Evolutionary conservation across 1,140 invertebrate genomes (phyloP).

Genomic region (Phenacoccus solenopsis): DNA sequence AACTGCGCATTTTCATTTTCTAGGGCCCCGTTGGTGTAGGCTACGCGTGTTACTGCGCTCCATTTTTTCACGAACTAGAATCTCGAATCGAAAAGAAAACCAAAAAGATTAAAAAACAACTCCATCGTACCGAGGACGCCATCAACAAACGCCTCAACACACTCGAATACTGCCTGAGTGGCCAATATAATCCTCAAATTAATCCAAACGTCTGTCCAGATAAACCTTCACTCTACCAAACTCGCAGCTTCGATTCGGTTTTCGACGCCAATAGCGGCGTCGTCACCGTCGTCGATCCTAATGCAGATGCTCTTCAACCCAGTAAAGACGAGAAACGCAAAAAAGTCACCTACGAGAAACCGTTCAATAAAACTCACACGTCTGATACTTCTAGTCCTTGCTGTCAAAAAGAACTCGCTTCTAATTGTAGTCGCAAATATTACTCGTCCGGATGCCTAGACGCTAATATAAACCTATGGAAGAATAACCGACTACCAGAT

Average conservation of each 20-base stretch:
- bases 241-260: conserved; percentile 21
- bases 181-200: conserved; percentile 35
- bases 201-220: no score
- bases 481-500: neutral
- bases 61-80: conserved; percentile 74
- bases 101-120: conserved; percentile 68
- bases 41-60: conserved; percentile 64
- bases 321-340: neutral
- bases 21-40: conserved; percentile 76
- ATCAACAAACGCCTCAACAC: conserved; percentile 66
- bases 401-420: neutral
- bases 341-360: neutral
- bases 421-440: neutral
- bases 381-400: neutral
- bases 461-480: neutral
- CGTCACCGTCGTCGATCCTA: no score
- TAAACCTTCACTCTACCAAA: neutral
- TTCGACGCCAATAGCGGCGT: neutral
- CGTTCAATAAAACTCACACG: neutral
- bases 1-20: conserved; percentile 15
- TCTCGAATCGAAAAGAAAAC: conserved; percentile 71
- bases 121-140: conserved; percentile 63
- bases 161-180: conserved; percentile 50
- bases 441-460: neutral
- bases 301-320: no score